Base-by-base conservation (phyloP, 2,113 vertebrate genomes). In the Heterotilapia buettikoferi region DNA sequence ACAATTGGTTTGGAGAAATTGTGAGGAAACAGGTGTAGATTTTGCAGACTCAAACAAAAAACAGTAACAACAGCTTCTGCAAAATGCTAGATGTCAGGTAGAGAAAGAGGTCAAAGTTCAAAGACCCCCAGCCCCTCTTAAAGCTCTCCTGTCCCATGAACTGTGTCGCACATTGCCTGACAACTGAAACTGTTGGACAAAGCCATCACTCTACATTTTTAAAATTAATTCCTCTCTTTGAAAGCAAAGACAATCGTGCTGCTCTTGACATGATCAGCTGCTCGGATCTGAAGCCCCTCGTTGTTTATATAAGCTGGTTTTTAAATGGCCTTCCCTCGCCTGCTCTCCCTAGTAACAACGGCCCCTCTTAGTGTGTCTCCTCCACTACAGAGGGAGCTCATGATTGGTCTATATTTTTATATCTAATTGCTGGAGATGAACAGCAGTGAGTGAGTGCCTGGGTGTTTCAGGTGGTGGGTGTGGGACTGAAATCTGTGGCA, bases 351-450 rank as follows among this genome's bases (percentile, higher is more conserved):
- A 54, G 96, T 93, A 96, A 96, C 96, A 96, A 89, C 88, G 21
- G 88, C 80, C 86, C 86, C 91, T 89, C 93, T 91, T 36, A 87
- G 93, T 80, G 84, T 71, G 78, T 89, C 94, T 95, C 90, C 92
- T 94, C 88, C 86, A 90, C 83, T 18, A 29, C 89, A 14, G 26
- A 79, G 29, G 26, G 16, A 76, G 90, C 80, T 83, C 85, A 26
- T 78, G 94, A 97, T 97, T 97, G 96, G 96, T 93, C 93, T 89
- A 94, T 96, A 97, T 96, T 97, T 97, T 96, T 96, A 94, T 92
- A 95, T 96, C 93, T 94, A 96, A 95, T 96, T 95, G 94, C 94
- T 95, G 93, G 90, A 96, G 93, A 94, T 92, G 95, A 95, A 83
- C 92, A 92, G 94, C 91, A 85, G 89, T 86, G 94, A 93, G 94